Conservation (phyloP, 2,797 vertebrate genomes). For the Varecia variegata region DNA sequence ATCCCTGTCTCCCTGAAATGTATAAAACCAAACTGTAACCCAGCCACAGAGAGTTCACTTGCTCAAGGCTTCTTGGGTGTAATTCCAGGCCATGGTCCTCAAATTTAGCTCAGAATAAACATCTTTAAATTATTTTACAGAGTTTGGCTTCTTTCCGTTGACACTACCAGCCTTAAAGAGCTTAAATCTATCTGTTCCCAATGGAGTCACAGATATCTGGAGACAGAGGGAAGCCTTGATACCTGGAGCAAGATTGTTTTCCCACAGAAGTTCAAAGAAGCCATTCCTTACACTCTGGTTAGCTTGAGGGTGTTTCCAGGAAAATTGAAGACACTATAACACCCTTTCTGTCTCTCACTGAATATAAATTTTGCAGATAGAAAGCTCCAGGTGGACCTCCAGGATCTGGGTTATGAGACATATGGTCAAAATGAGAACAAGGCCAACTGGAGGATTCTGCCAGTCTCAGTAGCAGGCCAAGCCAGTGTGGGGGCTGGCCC, state of each 20-base stretch:
- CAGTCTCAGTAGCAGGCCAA: constrained; percentile 85
- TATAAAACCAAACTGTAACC: not conserved
- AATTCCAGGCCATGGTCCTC: not conserved
- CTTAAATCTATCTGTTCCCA: not conserved
- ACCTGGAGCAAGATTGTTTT: not conserved
- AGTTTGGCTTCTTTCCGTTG: not conserved
- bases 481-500: not conserved
- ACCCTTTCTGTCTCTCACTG: not conserved
- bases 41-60: not conserved
- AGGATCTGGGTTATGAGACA: constrained; percentile 89
- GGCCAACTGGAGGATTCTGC: constrained; percentile 89
- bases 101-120: not conserved
- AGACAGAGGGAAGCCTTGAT: not conserved
- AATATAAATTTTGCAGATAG: constrained; percentile 87
- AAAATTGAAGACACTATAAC: not conserved
- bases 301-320: not conserved
- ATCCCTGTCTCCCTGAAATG: not conserved
- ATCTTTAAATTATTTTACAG: not conserved
- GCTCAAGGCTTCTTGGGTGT: not conserved
- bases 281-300: not conserved
- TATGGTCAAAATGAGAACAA: constrained; percentile 92
- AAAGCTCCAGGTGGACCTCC: constrained; percentile 85
- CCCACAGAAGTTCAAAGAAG: accelerated
- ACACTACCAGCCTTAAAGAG: not conserved
- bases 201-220: not conserved